Base-by-base conservation (phyloP, 2,888 invertebrate species). In the Euzophera pinguis region DNA sequence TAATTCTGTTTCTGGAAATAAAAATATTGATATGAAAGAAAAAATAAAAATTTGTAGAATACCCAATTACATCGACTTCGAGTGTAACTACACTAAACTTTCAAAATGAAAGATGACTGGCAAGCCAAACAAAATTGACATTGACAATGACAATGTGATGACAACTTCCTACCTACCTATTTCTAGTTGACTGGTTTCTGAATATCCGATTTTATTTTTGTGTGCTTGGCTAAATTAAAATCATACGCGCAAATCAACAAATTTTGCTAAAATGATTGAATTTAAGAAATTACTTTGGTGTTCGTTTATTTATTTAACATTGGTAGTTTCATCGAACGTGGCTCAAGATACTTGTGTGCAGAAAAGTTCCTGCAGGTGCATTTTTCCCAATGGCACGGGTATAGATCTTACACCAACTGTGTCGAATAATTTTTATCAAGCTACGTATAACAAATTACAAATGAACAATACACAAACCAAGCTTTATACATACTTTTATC, bases 331-430 rank as follows among this genome's bases (percentile, higher is more conserved):
- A 34, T 57, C 60, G n/a, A 65, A 56, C 34, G 58, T 67, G 53
- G 71, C 70, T 42, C 62, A 64, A 56, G 85, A 87, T 58, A 61
- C 65, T 35, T 91, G 90, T 67, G 76, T 73, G 27, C 66, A 72
- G 54, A 82, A 72, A 61, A 76, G 76, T 42, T 70, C 87, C 3
- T 91, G 91, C 64, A 67, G 71, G 50, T 91, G 91, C 67, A 81
- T 74, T 59, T 90, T 85, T 72, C 60, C 84, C 5, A 90, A 90
- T 76, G 91, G 90, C 56, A 89, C 90, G 64, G 89, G 89, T 64
- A 79, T 90, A 60, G 90, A 91, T 72, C 71, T 90, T 56, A 64
- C 77, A 39, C 78, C 81, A 39, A 65, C 78, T 45, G 66, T 66
- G 56, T 75, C 75, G 54, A 55, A 69, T 53, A 63, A 63, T 3